Conservation (phyloP, 2,888 invertebrate species). For the Rhamnusium bicolor region DNA sequence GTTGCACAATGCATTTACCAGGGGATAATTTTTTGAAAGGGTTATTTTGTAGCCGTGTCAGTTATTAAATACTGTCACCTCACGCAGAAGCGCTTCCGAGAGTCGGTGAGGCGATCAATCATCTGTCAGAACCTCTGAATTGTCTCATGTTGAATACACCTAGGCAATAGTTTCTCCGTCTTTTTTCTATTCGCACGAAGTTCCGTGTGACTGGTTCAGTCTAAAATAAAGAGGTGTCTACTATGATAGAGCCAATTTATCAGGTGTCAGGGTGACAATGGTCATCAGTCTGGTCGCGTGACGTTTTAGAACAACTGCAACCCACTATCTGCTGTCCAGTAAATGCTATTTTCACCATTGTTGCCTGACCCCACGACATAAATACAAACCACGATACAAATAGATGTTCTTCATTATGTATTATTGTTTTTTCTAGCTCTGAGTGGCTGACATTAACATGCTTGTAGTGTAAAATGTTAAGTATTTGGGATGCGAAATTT, state of each 20-base stretch:
- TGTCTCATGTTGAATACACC: conserved; percentile 34
- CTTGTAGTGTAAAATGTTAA: too few relatives aligned
- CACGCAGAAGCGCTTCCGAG: conserved; percentile 1
- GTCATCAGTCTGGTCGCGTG: conserved; percentile 61
- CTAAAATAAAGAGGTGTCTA: conserved; percentile 41
- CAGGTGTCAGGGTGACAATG: conserved; percentile 65
- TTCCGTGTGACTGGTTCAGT: conserved; percentile 16
- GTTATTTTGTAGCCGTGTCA: conserved; percentile 6
- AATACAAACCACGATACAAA: conserved; percentile 36
- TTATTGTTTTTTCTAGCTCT: not conserved
- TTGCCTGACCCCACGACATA: conserved; percentile 48
- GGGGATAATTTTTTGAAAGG: conserved; percentile 11
- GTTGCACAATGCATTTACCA: not conserved
- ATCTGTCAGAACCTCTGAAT: conserved; percentile 24
- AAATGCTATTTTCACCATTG: conserved; percentile 56
- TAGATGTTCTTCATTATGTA: not conserved
- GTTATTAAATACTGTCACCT: conserved; percentile 20
- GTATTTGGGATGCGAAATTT: too few relatives aligned
- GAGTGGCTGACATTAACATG: not conserved
- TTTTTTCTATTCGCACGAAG: conserved; percentile 19
- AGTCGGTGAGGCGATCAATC: conserved; percentile 20
- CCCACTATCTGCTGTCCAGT: conserved; percentile 49
- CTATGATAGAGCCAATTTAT: conserved; percentile 60
- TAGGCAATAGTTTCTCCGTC: conserved; percentile 15
- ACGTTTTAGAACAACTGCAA: conserved; percentile 57